These are phyloP conservation scores for Amiota minor DNA, from an alignment of 2,888 invertebrate species.

Conservation along the genomic window DNA sequence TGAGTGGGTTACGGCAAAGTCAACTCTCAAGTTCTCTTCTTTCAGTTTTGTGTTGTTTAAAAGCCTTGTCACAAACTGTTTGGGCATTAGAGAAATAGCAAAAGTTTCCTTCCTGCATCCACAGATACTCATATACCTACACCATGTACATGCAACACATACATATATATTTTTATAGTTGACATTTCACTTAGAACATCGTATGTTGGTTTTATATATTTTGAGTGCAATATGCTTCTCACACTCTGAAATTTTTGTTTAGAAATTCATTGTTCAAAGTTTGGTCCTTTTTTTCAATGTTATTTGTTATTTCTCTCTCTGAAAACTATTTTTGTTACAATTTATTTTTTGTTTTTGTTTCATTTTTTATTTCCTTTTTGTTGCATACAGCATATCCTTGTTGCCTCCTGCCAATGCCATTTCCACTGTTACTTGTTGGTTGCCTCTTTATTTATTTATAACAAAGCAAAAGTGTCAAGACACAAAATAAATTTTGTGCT, in stretches of 20 bases:
- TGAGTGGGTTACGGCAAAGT: too few species aligned
- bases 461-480: constrained; percentile 35
- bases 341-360: constrained; percentile 5
- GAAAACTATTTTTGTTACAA: constrained; percentile 15
- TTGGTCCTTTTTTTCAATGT: background rate
- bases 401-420: constrained; percentile 17
- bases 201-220: background rate
- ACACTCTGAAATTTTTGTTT: constrained; percentile 50
- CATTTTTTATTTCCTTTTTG: background rate
- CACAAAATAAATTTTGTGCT: constrained; percentile 29
- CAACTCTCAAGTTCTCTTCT: too few species aligned
- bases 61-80: constrained; percentile 54
- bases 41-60: constrained; percentile 42
- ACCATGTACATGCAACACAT: too few species aligned
- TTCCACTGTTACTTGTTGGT: constrained; percentile 35
- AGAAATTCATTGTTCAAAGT: constrained; percentile 55
- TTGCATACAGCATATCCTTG: constrained; percentile 15
- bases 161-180: constrained; percentile 37
- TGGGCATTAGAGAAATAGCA: constrained; percentile 35
- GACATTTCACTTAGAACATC: constrained; percentile 57
- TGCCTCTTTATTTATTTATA: constrained; percentile 45
- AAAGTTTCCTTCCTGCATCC: constrained; percentile 40
- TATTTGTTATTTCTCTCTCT: too few species aligned
- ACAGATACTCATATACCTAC: constrained; percentile 47
- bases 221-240: constrained; percentile 9